A percentile compares a stretch with the other conserved stretches of the same genome.
Conservation (phyloP, 1,140 invertebrate species). For the Kradibia gibbosae region DNA sequence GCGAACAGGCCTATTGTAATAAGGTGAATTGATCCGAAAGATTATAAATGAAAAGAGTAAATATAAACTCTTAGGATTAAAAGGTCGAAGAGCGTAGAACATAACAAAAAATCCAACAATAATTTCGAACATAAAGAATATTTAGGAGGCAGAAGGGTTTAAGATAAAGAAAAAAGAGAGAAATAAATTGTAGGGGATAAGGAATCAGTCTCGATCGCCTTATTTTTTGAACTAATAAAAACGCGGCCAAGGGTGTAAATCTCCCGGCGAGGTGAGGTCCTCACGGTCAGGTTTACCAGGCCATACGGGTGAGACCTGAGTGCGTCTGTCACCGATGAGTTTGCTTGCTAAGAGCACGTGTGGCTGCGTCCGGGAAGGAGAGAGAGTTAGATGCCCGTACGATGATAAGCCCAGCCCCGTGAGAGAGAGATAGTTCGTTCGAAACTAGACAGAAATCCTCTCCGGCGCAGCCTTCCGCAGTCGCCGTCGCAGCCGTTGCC, state of each 20-base stretch:
- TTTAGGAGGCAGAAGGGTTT: neutral
- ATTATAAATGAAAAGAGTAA: no score
- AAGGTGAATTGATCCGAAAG: no score
- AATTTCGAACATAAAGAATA: neutral
- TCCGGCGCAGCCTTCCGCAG: neutral
- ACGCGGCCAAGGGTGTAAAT: conserved; percentile 8
- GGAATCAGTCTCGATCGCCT: conserved; percentile 1
- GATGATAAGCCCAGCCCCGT: conserved; percentile 35
- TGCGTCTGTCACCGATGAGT: neutral
- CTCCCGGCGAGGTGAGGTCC: neutral
- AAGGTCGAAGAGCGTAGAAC: no score
- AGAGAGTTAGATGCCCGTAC: conserved; percentile 23
- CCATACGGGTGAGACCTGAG: neutral
- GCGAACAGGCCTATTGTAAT: no score
- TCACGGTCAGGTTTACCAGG: neutral
- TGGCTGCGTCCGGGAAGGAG: neutral
- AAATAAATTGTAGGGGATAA: neutral
- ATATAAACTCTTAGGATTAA: no score
- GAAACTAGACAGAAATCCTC: conserved; percentile 45
- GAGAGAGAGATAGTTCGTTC: conserved; percentile 32
- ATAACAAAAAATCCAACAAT: neutral
- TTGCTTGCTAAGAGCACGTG: neutral
- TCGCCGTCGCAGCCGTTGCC: neutral
- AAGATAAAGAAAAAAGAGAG: neutral
- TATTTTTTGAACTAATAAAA: conserved; percentile 10